Base-by-base conservation (phyloP, 23 tunicate species). In the Phallusia fumigata region DNA sequence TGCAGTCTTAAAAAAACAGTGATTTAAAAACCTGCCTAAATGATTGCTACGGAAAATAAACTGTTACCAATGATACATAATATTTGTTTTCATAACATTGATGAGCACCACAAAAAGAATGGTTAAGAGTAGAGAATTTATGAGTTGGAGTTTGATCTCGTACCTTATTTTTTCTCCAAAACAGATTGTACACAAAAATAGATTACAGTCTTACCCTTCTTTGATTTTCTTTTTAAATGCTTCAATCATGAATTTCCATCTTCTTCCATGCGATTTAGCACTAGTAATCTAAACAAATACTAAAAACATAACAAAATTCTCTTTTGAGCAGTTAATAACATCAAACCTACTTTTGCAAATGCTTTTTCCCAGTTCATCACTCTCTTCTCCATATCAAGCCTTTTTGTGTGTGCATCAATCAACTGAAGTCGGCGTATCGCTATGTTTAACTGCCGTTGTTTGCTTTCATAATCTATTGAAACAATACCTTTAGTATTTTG, bases 351-450 rank as follows among this genome's bases (percentile, higher is more conserved):
- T 85, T 89, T 94, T 33, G 98, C 88, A 75, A 94, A 94, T 16
- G 89, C 90, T 86, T 94, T 89, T 65, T 89, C 98, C 98, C 98
- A 94, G 78, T 94, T 94, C 86, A 86, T 94, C 10, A 94, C 79
- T 76, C 81, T 73, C 74, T 85, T 94, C 78, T 89, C 98, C 47
- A 52, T 74, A 36, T 94, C 90, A 26, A 94, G 82, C 74, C 91
- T 47, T 65, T 78, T 75, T 0, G 94, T 36, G 76, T 83, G 86
- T 24, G 88, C 85, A 78, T 89, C 94, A 13, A 89, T 86, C 35
- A 89, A 49, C 53, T 89, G 91, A 64, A 94, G 79, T 34, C 83
- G 73, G 32, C 94, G 78, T 8, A 94, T 79, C 33, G 98, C 93
- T 33, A 94, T 89, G 40, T 94, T 89, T 3, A 94, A 93, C 80